These are phyloP conservation scores for Belonocnema kinseyi DNA, from an alignment of 1,140 invertebrate species.

Conservation along the genomic window DNA sequence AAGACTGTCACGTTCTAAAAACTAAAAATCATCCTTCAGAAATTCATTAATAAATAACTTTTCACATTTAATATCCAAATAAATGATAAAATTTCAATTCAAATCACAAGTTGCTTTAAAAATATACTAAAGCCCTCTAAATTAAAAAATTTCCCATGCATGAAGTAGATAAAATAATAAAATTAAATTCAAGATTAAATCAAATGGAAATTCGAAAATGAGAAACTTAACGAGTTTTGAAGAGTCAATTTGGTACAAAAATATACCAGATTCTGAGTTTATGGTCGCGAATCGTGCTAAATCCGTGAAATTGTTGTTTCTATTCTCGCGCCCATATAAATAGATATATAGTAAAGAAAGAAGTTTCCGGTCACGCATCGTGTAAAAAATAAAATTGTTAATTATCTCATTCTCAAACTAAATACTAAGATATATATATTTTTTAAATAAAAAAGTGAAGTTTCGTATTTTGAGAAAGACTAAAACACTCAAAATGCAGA, in stretches of 20 bases:
- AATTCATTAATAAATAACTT: no score
- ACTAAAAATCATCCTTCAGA: no score
- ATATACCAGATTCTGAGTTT: constrained; percentile 20
- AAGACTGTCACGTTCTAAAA: background rate
- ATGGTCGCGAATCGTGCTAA: background rate
- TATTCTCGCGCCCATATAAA: constrained; percentile 38
- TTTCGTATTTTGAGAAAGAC: background rate
- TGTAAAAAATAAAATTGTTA: background rate
- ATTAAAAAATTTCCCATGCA: no score
- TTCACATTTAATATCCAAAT: no score
- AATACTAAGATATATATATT: no score
- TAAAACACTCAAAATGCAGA: constrained; percentile 59
- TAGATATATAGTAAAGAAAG: constrained; percentile 33
- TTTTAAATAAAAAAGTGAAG: background rate
- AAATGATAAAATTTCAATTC: no score
- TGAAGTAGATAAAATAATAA: no score
- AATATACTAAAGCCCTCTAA: no score
- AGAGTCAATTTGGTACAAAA: constrained; percentile 24
- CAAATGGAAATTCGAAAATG: background rate
- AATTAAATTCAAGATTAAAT: no score
- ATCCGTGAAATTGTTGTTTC: constrained; percentile 34
- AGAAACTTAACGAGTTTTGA: constrained; percentile 5
- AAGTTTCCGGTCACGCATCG: constrained; percentile 9
- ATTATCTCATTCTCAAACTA: no score
- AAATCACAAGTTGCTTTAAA: no score